Conservation (phyloP, 35 echinoderm and acorn worm genomes). For the Apostichopus japonicus region DNA sequence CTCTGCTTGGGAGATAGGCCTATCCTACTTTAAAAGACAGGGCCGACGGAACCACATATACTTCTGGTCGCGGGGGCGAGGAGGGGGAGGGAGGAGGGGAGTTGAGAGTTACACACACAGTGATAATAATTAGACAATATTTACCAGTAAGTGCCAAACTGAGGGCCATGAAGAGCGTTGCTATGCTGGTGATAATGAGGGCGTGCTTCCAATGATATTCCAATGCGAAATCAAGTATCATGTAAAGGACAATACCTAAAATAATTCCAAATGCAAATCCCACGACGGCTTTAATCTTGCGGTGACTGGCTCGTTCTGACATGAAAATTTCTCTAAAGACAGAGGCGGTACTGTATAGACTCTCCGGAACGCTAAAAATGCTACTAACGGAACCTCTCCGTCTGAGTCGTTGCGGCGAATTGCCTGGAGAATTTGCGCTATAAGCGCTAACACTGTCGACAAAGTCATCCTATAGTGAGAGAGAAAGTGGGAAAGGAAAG, state of each 20-base stretch:
- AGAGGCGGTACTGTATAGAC: slow-evolving; percentile 36
- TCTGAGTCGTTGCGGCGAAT: slow-evolving; percentile 35
- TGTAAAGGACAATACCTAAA: slow-evolving; percentile 70
- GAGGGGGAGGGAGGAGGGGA: too few species aligned
- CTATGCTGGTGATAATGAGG: slow-evolving; percentile 64
- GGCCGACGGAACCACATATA: too few species aligned
- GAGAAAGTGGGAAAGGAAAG: too few species aligned
- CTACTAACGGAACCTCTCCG: slow-evolving; percentile 61
- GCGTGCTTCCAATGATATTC: slow-evolving; percentile 62
- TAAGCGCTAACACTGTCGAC: slow-evolving; percentile 51
- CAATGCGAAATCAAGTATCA: slow-evolving; percentile 77
- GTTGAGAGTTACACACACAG: too few species aligned
- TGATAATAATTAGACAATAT: background rate
- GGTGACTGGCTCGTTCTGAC: slow-evolving; percentile 65
- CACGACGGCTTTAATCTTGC: slow-evolving; percentile 68
- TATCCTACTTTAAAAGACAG: too few species aligned
- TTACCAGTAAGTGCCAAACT: slow-evolving; percentile 85
- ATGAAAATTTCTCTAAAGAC: slow-evolving; percentile 86
- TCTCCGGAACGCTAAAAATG: slow-evolving; percentile 42
- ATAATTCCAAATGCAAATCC: slow-evolving; percentile 75
- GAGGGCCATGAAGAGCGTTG: slow-evolving; percentile 74
- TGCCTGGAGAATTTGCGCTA: slow-evolving; percentile 29
- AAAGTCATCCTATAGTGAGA: background rate
- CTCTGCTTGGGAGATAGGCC: too few species aligned
- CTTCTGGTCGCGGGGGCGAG: too few species aligned